Percentiles rank a stretch among this genome's conserved stretches.
Evolutionary conservation across 1,140 invertebrate genomes (phyloP).

Genomic region (Drosophila pruinosa): DNA sequence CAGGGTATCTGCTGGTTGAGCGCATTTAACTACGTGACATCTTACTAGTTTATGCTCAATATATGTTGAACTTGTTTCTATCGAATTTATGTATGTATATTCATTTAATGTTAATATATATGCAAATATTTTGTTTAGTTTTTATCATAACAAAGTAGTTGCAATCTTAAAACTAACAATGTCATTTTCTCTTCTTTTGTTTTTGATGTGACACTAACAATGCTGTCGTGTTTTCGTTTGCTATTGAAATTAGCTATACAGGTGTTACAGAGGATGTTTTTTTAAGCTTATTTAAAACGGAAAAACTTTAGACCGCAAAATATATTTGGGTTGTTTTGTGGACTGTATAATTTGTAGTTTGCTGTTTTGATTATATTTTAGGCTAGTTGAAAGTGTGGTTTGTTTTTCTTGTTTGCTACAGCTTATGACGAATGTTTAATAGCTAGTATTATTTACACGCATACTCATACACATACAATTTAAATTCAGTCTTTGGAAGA

Average conservation of each 20-base stretch:
- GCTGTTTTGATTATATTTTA: constrained; percentile 12
- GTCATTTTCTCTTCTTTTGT: constrained; percentile 24
- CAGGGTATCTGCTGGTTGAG: constrained; percentile 19
- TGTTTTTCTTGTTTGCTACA: constrained; percentile 25
- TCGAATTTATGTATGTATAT: constrained; percentile 11
- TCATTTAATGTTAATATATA: constrained; percentile 62
- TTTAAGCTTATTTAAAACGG: constrained; percentile 4
- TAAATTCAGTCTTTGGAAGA: constrained; percentile 80
- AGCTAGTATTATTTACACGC: constrained; percentile 68
- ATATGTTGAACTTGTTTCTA: constrained; percentile 10
- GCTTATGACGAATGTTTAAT: constrained; percentile 31
- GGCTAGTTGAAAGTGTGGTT: not conserved
- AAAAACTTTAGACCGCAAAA: not conserved
- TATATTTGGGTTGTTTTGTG: not conserved
- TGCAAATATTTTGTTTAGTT: constrained; percentile 67
- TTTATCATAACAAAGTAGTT: constrained; percentile 75
- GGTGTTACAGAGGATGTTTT: not conserved
- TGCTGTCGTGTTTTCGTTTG: constrained; percentile 5
- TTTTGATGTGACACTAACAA: constrained; percentile 1
- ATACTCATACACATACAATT: constrained; percentile 65
- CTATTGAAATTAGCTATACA: constrained; percentile 30
- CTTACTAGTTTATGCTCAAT: constrained; percentile 11
- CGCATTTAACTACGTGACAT: not conserved
- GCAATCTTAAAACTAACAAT: constrained; percentile 68
- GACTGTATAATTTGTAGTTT: not conserved